Evolutionary conservation across 2,797 vertebrate species (phyloP), one percentile per base, ranked within the genome.

Genomic region (Acanthornis magna): DNA sequence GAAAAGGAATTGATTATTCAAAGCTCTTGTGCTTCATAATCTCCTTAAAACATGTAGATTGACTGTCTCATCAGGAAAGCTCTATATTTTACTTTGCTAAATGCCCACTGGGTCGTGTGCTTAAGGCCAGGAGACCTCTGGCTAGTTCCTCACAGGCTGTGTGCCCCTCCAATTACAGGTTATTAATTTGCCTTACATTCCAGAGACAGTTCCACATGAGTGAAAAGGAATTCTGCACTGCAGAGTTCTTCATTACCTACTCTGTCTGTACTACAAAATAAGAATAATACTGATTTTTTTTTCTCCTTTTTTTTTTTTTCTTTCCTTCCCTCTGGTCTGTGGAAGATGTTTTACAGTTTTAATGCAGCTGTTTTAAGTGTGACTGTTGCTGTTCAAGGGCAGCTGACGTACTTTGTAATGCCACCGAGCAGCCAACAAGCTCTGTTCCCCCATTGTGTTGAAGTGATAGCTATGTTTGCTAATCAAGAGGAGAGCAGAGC

Each of bases 391-490:
- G 86, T 94, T 96, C 88, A 95, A 96, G 91, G 96, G 94, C 86
- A 89, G 89, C 88, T 95, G 95, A 89, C 92, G 79, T 95, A 95
- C 94, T 95, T 95, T 96, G 96, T 96, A 95, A 96, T 96, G 93
- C 91, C 90, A 76, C 25, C 8, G 25, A 96, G 62, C 90, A 93
- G 84, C 86, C 95, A 92, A 83, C 54, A 7, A 93, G 91, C 95
- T 91, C 45, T 87, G 88, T 96, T 96, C 94, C 92, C 92, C 85
- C 76, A 94, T 95, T 96, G 91, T 91, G 88, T 87, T 93, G 94
- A 95, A 97, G 95, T 94, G 95, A 96, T 96, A 96, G 91, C 89
- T 96, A 76, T 88, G 96, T 96, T 96, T 95, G 95, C 96, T 97
- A 95, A 96, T 96, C 95, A 96, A 96, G 92, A 93, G 91, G 80